Evolutionary conservation across 1,140 invertebrate species (phyloP), one percentile per base, ranked within the genome.

Genomic region (Panonychus citri): DNA sequence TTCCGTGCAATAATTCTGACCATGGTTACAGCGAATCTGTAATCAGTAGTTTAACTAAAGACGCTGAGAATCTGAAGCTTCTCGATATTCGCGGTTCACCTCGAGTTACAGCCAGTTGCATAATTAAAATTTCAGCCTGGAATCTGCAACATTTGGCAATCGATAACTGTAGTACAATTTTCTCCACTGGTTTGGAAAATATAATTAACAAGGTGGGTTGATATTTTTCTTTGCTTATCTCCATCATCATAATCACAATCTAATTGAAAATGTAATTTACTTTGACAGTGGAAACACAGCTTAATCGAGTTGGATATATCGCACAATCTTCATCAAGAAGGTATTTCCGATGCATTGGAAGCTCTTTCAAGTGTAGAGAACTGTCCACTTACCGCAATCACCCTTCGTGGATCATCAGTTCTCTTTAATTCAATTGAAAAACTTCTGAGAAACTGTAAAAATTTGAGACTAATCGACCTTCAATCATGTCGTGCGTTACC

Each of bases 81-180:
- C 39, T 59, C 24, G 57, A 59, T 34, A 59, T 59, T n/a, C 43
- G 57, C 28, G 57, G 57, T 2, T 54, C 57, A 3, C 46, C 21
- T 10, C 28, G 34, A 40, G 37, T 59, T 17, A 34, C 53, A 26
- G 43, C 42, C 13, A 39, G 57, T 37, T 42, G 53, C 24, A 21
- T 59, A 5, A 24, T 59, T 17, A 55, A 55, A 27, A 53, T 59
- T 50, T 53, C 57, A 5, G 46, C 57, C 21, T 59, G 57, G 57
- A 53, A 56, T 37, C 19, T 59, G n/a, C 56, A 59, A 28, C 57
- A 59, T 30, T 28, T 59, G 15, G 56, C 57, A 0, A 59, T 59
- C 12, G 39, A 30, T 13, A 59, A 59, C 49, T 59, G 57, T 43
- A 27, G 28, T n/a, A 55, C 48, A 52, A 17, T 59, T 15, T n/a